Conservation (phyloP, 2,888 invertebrate genomes). For the Platycheirus rosarum region DNA sequence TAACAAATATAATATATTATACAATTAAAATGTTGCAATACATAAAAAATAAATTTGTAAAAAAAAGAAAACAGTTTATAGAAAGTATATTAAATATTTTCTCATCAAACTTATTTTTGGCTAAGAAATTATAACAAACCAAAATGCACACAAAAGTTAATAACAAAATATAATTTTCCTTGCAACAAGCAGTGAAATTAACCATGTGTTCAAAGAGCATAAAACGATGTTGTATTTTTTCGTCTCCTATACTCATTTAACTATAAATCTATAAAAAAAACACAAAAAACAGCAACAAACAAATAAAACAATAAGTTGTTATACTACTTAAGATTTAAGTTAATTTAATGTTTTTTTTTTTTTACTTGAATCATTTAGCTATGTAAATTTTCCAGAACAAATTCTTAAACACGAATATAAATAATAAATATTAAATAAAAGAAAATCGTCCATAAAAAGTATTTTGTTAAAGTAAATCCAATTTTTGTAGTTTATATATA, state of each 20-base stretch:
- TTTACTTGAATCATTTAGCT: constrained; percentile 46
- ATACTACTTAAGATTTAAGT: constrained; percentile 56
- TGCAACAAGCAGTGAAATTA: constrained; percentile 20
- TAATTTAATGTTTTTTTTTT: constrained; percentile 40
- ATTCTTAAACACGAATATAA: constrained; percentile 31
- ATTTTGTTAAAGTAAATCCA: constrained; percentile 71
- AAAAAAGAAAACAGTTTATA: constrained; percentile 38
- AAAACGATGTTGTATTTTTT: constrained; percentile 67
- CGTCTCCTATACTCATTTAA: constrained; percentile 36
- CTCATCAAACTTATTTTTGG: constrained; percentile 14
- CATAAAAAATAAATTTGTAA: constrained; percentile 35
- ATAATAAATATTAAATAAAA: constrained; percentile 26
- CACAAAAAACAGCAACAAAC: not conserved
- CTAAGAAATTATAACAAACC: constrained; percentile 36
- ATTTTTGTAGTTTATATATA: constrained; percentile 64
- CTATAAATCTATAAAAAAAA: constrained; percentile 30
- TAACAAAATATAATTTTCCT: constrained; percentile 43
- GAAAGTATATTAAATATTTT: constrained; percentile 35
- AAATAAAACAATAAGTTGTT: constrained; percentile 25
- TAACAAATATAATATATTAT: constrained; percentile 48
- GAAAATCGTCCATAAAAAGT: constrained; percentile 70
- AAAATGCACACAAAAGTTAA: constrained; percentile 44
- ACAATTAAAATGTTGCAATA: constrained; percentile 60
- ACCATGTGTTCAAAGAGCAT: constrained; percentile 70
- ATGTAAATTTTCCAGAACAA: constrained; percentile 57